phyloP scores from a whole-genome alignment of 92 coral and sea anemone species.

The Pocillopora meandrina region DNA sequence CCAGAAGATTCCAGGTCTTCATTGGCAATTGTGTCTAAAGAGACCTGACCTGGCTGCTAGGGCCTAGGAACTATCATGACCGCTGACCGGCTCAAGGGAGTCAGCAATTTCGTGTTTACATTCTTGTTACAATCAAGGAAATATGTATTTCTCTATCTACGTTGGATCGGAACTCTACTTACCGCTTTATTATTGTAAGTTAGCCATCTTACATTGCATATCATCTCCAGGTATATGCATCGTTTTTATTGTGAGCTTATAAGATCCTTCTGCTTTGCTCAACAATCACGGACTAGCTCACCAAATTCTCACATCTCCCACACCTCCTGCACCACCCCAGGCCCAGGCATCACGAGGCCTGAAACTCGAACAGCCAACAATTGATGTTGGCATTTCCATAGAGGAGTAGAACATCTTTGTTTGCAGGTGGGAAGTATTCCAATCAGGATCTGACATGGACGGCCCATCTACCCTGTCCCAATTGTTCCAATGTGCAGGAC shows the following conservation, averaged over 20 bases:
- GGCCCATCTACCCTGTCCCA: constrained; percentile 48
- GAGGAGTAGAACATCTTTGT: constrained; percentile 60
- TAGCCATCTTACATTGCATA: too few species aligned
- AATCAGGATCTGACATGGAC: constrained; percentile 54
- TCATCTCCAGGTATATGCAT: too few species aligned
- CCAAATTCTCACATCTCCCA: constrained; percentile 1
- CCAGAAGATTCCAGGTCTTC: constrained; percentile 40
- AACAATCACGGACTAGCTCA: constrained; percentile 51
- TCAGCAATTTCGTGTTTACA: too few species aligned
- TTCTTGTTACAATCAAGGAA: too few species aligned
- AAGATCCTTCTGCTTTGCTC: constrained; percentile 33
- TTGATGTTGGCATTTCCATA: constrained; percentile 43
- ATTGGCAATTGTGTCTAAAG: constrained; percentile 16
- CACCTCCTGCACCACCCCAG: constrained; percentile 8
- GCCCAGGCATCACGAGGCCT: constrained; percentile 30
- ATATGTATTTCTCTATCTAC: too few species aligned
- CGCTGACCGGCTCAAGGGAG: too few species aligned
- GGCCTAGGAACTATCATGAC: too few species aligned
- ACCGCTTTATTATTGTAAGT: too few species aligned
- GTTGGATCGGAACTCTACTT: too few species aligned
- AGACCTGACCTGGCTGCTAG: too few species aligned
- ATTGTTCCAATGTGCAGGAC: constrained; percentile 51
- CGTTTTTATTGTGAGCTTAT: too few species aligned
- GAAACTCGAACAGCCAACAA: constrained; percentile 60
- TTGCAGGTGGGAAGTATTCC: constrained; percentile 59